Percentiles rank a stretch among this genome's conserved stretches.
Evolutionary conservation across 2,888 invertebrate species (phyloP).

Genomic region (Gastracanthus pulcherrimus): DNA sequence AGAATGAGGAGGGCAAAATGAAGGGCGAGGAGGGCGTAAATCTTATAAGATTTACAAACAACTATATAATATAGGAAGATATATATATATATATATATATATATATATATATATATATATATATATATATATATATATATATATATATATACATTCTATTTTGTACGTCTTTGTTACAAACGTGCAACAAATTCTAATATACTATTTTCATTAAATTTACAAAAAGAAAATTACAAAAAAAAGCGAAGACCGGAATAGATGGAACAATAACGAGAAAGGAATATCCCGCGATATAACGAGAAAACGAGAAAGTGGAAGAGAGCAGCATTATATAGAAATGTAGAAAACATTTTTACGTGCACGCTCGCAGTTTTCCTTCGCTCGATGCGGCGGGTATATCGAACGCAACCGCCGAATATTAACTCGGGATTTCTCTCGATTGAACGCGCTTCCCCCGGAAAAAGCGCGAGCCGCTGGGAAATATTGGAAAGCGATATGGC

Average conservation of each 20-base stretch:
- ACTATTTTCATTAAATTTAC: neutral
- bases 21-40: no score
- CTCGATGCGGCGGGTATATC: neutral
- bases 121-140: no score
- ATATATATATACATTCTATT: no score
- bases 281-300: neutral
- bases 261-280: no score
- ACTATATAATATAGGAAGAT: no score
- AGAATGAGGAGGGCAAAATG: no score
- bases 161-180: neutral
- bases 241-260: no score
- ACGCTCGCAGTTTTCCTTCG: neutral
- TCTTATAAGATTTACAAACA: no score
- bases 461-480: conserved; percentile 19
- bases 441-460: neutral
- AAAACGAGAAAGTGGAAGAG: neutral
- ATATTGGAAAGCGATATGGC: conserved; percentile 40
- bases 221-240: neutral
- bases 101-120: no score
- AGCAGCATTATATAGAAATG: neutral
- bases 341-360: neutral
- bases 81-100: no score
- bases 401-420: conserved; percentile 36
- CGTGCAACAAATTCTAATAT: neutral
- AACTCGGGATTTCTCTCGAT: conserved; percentile 42